Evolutionary conservation across 1,140 invertebrate genomes (phyloP).

Genomic region (Elysia chlorotica): DNA sequence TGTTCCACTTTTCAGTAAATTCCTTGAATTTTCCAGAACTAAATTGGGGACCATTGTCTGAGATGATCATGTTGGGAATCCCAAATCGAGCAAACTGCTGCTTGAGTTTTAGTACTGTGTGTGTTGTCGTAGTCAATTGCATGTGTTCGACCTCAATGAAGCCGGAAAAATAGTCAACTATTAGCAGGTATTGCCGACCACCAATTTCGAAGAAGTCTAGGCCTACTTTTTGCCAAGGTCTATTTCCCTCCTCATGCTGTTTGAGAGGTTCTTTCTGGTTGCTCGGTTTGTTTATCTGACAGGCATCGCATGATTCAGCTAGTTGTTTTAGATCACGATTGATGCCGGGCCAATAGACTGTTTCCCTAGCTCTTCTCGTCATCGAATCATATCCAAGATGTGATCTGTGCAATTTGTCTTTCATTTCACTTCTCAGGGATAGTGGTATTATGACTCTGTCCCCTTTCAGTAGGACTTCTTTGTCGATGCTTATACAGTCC

Average conservation of each 20-base stretch:
- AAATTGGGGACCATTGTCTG: not conserved
- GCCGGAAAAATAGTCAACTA: not conserved
- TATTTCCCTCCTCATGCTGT: not conserved
- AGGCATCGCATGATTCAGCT: not conserved
- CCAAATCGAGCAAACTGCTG: not conserved
- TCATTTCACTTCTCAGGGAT: not conserved
- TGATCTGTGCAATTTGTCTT: not conserved
- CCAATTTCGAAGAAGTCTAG: not conserved
- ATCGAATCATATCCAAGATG: constrained; percentile 10
- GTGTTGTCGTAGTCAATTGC: not conserved
- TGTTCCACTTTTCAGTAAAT: not conserved
- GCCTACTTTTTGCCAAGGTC: not conserved
- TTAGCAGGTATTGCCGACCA: not conserved
- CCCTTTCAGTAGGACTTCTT: constrained; percentile 9
- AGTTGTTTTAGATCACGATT: not conserved
- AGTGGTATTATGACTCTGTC: constrained; percentile 8
- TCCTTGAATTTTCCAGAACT: not conserved
- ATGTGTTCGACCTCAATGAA: constrained; percentile 1
- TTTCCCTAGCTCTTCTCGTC: not conserved
- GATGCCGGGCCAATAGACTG: not conserved
- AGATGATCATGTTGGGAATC: not conserved
- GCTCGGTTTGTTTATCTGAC: not conserved
- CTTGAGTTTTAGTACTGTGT: not conserved
- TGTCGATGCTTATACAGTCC: constrained; percentile 1
- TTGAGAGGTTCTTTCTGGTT: not conserved